phyloP scores from a whole-genome alignment of 2,113 vertebrate genomes.

The Lamprotornis superbus region DNA sequence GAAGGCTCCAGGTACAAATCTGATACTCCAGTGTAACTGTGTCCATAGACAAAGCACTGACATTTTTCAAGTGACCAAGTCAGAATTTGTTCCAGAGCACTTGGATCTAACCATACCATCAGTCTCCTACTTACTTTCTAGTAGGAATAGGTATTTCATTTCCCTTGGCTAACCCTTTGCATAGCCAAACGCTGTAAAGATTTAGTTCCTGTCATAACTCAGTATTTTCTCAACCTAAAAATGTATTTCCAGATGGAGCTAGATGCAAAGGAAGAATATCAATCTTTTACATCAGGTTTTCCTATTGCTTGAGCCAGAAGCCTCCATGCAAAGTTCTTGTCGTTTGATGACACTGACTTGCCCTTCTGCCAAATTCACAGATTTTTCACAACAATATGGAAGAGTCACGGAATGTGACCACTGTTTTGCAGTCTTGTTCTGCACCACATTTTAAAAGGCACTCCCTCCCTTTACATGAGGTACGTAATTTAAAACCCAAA shows the following conservation, averaged over 20 bases:
- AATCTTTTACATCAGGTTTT: not conserved
- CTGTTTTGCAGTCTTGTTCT: not conserved
- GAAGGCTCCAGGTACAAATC: not conserved
- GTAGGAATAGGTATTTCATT: not conserved
- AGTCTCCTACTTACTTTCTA: not conserved
- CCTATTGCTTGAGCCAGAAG: not conserved
- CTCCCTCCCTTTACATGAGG: not conserved
- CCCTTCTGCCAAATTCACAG: not conserved
- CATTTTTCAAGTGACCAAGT: not conserved
- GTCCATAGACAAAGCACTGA: not conserved
- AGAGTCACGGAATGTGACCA: not conserved
- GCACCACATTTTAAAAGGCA: not conserved
- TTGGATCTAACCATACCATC: not conserved
- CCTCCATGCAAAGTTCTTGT: not conserved
- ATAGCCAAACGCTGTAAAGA: not conserved
- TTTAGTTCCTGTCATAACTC: not conserved
- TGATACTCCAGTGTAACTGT: not conserved
- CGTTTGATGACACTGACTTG: not conserved
- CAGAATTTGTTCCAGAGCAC: not conserved
- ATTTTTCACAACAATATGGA: not conserved
- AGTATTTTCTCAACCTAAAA: slow-evolving; percentile 11
- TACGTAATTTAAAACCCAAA: not conserved
- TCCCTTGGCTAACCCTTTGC: not conserved
- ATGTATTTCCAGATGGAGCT: not conserved
- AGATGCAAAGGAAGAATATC: not conserved